These are phyloP conservation scores for Serripes groenlandicus DNA, from an alignment of 2,888 invertebrate species.

Conservation along the genomic window DNA sequence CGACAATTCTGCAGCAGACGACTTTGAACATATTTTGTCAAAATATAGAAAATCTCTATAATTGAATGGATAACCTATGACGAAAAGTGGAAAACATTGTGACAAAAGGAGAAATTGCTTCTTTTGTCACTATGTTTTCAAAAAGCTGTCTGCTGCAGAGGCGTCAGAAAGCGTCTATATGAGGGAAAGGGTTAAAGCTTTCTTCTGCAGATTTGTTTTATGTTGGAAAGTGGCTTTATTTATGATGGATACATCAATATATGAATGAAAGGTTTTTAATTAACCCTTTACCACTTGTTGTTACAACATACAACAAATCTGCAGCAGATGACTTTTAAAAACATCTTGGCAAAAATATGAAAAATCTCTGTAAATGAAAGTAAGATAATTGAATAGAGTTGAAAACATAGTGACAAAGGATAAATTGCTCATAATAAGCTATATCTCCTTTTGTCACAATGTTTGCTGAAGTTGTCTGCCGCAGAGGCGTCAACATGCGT, in stretches of 20 bases:
- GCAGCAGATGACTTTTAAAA: no score
- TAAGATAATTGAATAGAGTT: no score
- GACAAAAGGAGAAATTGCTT: no score
- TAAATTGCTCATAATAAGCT: background rate
- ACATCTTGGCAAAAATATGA: no score
- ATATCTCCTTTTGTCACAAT: background rate
- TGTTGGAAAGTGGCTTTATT: background rate
- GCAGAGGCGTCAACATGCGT: no score
- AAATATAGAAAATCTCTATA: background rate
- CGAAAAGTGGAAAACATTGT: no score
- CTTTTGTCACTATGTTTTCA: no score
- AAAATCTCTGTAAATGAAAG: no score
- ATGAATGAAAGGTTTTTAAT: background rate
- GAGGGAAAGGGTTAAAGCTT: background rate
- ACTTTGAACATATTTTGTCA: no score
- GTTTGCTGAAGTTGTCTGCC: no score
- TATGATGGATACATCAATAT: background rate
- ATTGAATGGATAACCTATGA: background rate
- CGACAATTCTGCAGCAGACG: no score
- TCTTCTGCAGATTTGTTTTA: background rate
- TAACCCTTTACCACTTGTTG: background rate
- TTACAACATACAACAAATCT: no score
- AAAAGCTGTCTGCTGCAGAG: background rate
- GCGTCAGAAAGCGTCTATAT: background rate
- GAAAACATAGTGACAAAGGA: background rate